phyloP scores from a whole-genome alignment of 2,113 vertebrate genomes.

The Ramphastos sulfuratus region DNA sequence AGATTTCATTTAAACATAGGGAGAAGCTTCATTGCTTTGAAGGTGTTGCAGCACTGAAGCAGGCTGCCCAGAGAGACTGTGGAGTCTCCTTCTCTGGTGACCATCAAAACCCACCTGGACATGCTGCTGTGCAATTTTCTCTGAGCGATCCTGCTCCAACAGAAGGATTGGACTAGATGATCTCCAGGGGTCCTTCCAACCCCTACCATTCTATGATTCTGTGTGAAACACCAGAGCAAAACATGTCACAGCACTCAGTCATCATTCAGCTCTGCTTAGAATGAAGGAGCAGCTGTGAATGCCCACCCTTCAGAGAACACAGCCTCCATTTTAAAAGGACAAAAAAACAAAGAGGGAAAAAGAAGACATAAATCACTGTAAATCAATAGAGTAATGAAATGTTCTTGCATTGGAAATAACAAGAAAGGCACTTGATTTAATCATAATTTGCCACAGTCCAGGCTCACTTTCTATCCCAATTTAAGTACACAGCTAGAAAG shows the following conservation, averaged over 20 bases:
- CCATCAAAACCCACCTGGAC: no score
- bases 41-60: no score
- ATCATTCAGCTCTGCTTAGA: conserved; percentile 13
- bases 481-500: neutral
- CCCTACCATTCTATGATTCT: no score
- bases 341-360: neutral
- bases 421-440: conserved; percentile 15
- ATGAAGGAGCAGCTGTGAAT: conserved; percentile 44
- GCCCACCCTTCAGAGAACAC: neutral
- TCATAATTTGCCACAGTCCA: conserved; percentile 34
- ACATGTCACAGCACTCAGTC: conserved; percentile 48
- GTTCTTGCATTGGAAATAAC: conserved; percentile 8
- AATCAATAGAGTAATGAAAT: conserved; percentile 42
- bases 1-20: no score
- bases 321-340: neutral
- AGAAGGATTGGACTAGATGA: no score
- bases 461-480: neutral
- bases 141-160: no score
- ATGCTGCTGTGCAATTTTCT: no score
- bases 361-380: neutral
- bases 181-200: no score
- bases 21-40: no score
- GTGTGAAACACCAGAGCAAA: neutral
- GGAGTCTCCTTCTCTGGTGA: no score
- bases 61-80: no score